Percentiles rank a stretch among this genome's conserved stretches.
These are phyloP conservation scores for Falco naumanni DNA, from an alignment of 2,797 vertebrate genomes.

Conservation along the genomic window DNA sequence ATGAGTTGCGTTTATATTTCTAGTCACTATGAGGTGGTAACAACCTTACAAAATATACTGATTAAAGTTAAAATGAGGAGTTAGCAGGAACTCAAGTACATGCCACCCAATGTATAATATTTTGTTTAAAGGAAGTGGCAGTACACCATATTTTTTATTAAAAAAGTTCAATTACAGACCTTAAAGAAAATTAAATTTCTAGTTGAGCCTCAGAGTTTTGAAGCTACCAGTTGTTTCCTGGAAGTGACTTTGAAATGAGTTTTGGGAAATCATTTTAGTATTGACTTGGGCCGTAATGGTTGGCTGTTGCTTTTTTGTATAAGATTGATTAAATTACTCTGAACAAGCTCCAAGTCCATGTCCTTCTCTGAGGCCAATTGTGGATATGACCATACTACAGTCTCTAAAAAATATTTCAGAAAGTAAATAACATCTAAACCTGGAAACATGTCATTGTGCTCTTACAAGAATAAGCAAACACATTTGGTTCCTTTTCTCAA, in stretches of 20 bases:
- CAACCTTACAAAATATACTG: neutral
- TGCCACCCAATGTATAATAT: neutral
- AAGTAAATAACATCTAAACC: slow-evolving; percentile 47
- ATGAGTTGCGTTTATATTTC: neutral
- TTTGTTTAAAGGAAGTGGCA: slow-evolving; percentile 41
- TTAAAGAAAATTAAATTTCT: slow-evolving; percentile 63
- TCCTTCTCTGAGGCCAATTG: slow-evolving; percentile 58
- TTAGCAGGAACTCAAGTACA: neutral
- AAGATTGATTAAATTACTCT: slow-evolving; percentile 65
- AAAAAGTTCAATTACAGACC: slow-evolving; percentile 21
- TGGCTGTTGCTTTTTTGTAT: slow-evolving; percentile 54
- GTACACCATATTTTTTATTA: neutral
- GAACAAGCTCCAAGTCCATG: slow-evolving; percentile 45
- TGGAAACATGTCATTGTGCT: neutral
- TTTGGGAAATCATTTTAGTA: slow-evolving; percentile 73
- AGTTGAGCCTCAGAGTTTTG: slow-evolving; percentile 16
- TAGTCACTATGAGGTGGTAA: slow-evolving; percentile 16
- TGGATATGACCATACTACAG: slow-evolving; percentile 20
- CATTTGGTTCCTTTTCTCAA: slow-evolving; percentile 18
- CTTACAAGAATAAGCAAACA: slow-evolving; percentile 32
- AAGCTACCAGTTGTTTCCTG: slow-evolving; percentile 52
- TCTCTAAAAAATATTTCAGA: slow-evolving; percentile 48
- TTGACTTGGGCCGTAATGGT: slow-evolving; percentile 59
- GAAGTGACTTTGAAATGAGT: slow-evolving; percentile 65
- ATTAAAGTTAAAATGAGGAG: neutral